phyloP scores from a whole-genome alignment of 92 coral and sea anemone genomes.

The Zoanthus sociatus region DNA sequence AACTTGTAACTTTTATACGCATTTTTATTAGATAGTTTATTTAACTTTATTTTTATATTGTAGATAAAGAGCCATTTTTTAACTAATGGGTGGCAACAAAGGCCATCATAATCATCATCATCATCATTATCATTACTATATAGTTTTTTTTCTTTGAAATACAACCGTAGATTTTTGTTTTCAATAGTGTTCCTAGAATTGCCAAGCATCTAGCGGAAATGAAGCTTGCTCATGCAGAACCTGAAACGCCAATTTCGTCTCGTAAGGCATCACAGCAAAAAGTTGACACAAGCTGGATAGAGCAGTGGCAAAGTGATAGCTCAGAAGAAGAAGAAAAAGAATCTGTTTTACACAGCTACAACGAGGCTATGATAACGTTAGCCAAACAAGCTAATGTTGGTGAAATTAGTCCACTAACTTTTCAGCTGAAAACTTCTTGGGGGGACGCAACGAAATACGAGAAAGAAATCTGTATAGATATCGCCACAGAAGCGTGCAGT shows the following conservation, averaged over 20 bases:
- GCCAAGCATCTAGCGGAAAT: slow-evolving; percentile 1
- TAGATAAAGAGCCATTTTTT: not conserved
- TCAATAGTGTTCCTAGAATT: not conserved
- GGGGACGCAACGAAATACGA: slow-evolving; percentile 62
- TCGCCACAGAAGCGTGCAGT: slow-evolving; percentile 75
- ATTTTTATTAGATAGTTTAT: not conserved
- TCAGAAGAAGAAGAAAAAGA: slow-evolving; percentile 13
- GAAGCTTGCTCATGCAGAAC: not conserved
- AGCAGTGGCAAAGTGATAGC: slow-evolving; percentile 7
- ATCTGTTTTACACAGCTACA: slow-evolving; percentile 14
- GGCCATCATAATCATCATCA: not conserved
- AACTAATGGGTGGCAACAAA: not conserved
- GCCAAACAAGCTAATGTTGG: not conserved
- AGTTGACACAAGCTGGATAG: not conserved
- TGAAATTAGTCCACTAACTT: slow-evolving; percentile 23
- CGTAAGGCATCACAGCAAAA: slow-evolving; percentile 3
- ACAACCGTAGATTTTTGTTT: not conserved
- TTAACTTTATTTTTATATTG: not conserved
- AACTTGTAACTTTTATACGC: too few relatives aligned
- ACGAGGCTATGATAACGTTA: slow-evolving; percentile 25
- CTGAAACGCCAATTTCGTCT: slow-evolving; percentile 2
- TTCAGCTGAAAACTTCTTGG: slow-evolving; percentile 63
- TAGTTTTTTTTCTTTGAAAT: not conserved
- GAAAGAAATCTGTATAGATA: slow-evolving; percentile 72
- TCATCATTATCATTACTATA: not conserved